phyloP scores from a whole-genome alignment of 1,140 invertebrate genomes.

The Camponotus pennsylvanicus region DNA sequence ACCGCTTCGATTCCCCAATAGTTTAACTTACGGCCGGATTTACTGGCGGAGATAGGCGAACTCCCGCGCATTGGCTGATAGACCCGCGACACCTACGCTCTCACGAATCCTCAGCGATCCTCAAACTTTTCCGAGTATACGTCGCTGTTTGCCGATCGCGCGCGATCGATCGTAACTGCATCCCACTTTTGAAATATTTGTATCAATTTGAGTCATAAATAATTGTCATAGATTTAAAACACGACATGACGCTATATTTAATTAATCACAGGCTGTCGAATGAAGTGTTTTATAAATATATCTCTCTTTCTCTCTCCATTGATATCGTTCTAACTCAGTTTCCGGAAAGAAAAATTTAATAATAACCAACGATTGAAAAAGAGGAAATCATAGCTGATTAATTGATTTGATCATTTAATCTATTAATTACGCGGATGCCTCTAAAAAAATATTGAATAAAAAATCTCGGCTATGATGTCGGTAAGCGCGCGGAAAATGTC shows the following conservation, averaged over 20 bases:
- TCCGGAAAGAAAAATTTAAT: not conserved
- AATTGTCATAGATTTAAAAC: not conserved
- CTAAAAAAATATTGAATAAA: constrained; percentile 38
- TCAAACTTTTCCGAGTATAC: constrained; percentile 68
- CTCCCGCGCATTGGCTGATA: constrained; percentile 81
- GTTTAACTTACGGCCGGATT: constrained; percentile 86
- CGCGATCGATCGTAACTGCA: not conserved
- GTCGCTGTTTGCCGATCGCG: not conserved
- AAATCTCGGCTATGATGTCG: constrained; percentile 41
- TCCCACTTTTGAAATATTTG: not conserved
- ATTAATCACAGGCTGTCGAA: not conserved
- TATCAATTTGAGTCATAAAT: not conserved
- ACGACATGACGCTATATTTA: not conserved
- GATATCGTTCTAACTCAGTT: not conserved
- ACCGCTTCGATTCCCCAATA: constrained; percentile 84
- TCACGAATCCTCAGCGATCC: constrained; percentile 75
- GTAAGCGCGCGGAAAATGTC: constrained; percentile 42
- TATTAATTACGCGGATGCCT: constrained; percentile 39
- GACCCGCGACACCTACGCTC: constrained; percentile 81
- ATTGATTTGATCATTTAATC: not conserved
- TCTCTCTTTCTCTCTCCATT: not conserved
- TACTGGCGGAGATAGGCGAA: constrained; percentile 85
- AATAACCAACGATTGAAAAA: not conserved
- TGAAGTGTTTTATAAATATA: not conserved
- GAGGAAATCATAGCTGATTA: not conserved